These are phyloP conservation scores for Otolemur garnettii DNA, from an alignment of 2,113 vertebrate species.

Conservation along the genomic window DNA sequence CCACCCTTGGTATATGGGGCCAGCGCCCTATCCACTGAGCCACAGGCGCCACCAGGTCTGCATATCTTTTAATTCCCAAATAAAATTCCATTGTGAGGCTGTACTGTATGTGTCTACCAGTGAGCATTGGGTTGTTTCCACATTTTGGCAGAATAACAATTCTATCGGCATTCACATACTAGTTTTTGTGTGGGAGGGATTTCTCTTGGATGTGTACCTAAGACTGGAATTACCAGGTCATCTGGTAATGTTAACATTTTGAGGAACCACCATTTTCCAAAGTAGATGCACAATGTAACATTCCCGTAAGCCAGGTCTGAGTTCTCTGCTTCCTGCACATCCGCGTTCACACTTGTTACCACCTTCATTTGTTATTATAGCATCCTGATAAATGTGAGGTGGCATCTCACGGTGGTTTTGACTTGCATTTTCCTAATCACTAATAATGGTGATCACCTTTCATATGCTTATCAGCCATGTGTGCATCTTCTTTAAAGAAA, in stretches of 20 bases:
- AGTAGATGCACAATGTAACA: not conserved
- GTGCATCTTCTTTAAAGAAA: not conserved
- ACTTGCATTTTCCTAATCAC: not conserved
- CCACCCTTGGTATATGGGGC: too few relatives aligned
- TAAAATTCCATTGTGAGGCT: not conserved
- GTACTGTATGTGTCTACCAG: not conserved
- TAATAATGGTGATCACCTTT: not conserved
- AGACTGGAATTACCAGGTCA: not conserved
- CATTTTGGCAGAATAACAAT: not conserved
- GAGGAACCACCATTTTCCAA: not conserved
- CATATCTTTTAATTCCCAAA: not conserved
- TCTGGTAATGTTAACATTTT: not conserved
- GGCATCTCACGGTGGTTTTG: not conserved
- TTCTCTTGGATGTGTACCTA: not conserved
- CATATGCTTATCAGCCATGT: not conserved
- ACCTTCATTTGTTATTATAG: too few relatives aligned
- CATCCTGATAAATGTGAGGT: not conserved
- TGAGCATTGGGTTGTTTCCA: not conserved
- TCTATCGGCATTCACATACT: not conserved
- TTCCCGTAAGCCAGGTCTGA: too few relatives aligned
- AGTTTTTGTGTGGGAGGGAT: not conserved
- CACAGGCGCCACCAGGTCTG: not conserved
- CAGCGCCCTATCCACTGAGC: too few relatives aligned
- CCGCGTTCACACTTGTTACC: not conserved
- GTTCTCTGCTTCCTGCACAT: not conserved